Conservation (phyloP, 2,113 vertebrate species). For the Hiodon tergisus region DNA sequence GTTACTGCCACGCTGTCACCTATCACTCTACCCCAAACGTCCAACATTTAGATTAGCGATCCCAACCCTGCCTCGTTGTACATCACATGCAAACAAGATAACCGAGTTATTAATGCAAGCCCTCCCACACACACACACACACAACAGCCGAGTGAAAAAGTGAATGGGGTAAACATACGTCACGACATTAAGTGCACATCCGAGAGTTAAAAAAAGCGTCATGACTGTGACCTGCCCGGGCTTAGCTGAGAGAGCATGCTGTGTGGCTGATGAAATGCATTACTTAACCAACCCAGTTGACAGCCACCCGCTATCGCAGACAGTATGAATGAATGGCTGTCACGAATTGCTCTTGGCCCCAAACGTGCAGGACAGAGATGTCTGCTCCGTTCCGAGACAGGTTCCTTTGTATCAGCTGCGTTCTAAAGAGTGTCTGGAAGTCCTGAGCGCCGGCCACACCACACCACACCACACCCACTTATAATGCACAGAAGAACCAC, state of each 20-base stretch:
- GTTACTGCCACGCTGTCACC: no score
- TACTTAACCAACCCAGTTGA: background rate
- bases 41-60: no score
- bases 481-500: no score
- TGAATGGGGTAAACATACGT: background rate
- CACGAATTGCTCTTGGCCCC: conserved; percentile 10
- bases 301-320: background rate
- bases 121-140: background rate
- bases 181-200: background rate
- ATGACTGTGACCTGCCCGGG: background rate
- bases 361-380: conserved; percentile 14
- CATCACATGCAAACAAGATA: no score
- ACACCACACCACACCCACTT: no score
- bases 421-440: background rate
- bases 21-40: no score
- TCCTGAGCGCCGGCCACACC: no score
- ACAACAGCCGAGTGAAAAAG: background rate
- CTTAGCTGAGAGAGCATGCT: background rate
- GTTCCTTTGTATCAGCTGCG: background rate
- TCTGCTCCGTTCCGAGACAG: background rate
- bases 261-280: background rate
- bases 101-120: background rate
- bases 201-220: background rate
- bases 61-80: no score
- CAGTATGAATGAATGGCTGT: conserved; percentile 2